A percentile compares a stretch with the other conserved stretches of the same genome.
phyloP scores from a whole-genome alignment of 2,113 vertebrate genomes.

The Speoplatyrhinus poulsoni region DNA sequence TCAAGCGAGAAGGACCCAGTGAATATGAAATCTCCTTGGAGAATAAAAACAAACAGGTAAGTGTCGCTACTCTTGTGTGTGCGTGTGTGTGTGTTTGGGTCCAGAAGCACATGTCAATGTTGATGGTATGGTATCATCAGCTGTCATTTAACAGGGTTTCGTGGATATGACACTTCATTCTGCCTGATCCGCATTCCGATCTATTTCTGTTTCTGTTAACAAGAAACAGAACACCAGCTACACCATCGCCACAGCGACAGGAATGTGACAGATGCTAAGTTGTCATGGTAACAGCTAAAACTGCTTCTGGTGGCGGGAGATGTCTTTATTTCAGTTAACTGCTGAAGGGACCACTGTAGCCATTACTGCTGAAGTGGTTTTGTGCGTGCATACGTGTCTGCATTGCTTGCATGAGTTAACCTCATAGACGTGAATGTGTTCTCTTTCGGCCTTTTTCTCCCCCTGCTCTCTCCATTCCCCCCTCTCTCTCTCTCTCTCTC shows the following conservation, averaged over 20 bases:
- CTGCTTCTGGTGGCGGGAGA: constrained; percentile 60
- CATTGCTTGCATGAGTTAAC: background rate
- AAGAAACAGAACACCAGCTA: constrained; percentile 57
- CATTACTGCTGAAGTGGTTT: constrained; percentile 37
- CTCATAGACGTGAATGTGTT: constrained; percentile 31
- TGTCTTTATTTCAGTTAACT: constrained; percentile 66
- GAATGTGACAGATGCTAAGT: constrained; percentile 62
- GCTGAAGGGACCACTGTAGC: constrained; percentile 47
- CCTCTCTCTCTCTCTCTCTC: constrained; percentile 9
- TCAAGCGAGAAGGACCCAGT: constrained; percentile 72
- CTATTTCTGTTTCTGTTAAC: constrained; percentile 68
- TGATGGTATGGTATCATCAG: background rate
- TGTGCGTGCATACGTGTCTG: background rate
- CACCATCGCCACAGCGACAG: constrained; percentile 51
- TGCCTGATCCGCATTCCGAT: constrained; percentile 45
- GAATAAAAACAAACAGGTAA: constrained; percentile 75
- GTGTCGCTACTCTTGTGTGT: background rate
- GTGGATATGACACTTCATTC: constrained; percentile 40
- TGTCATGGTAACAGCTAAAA: constrained; percentile 75
- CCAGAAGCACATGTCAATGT: background rate
- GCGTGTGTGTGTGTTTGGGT: background rate
- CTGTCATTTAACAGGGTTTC: constrained; percentile 1
- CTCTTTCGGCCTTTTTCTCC: constrained; percentile 22
- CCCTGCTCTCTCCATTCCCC: background rate
- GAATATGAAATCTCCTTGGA: constrained; percentile 71